Evolutionary conservation across 2,888 invertebrate species (phyloP).

Genomic region (Ethmia dodecea): DNA sequence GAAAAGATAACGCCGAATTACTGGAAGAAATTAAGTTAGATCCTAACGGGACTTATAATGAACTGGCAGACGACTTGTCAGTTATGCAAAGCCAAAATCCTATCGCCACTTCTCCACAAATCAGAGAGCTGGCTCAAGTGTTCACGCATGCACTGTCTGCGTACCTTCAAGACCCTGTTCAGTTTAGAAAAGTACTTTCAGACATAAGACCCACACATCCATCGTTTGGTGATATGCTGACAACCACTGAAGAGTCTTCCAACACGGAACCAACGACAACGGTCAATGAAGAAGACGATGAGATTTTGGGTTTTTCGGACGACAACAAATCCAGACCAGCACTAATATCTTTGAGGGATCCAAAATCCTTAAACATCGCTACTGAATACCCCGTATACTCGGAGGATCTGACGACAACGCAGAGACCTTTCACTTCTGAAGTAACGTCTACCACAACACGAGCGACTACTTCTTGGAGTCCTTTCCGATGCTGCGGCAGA

Average conservation of each 20-base stretch:
- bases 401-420: constrained; percentile 39
- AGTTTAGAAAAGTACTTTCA: constrained; percentile 85
- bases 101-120: constrained; percentile 79
- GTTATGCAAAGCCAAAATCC: constrained; percentile 81
- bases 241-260: constrained; percentile 49
- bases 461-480: constrained; percentile 45
- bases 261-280: constrained; percentile 78
- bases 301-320: constrained; percentile 87
- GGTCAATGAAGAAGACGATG: constrained; percentile 84
- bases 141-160: constrained; percentile 90
- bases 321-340: constrained; percentile 55
- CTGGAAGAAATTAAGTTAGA: constrained; percentile 61
- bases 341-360: constrained; percentile 46
- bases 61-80: constrained; percentile 74
- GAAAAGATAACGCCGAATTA: constrained; percentile 46
- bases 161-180: constrained; percentile 89
- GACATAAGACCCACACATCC: constrained; percentile 89
- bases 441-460: constrained; percentile 33
- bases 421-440: constrained; percentile 32
- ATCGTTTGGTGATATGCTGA: constrained; percentile 64
- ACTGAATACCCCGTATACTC: constrained; percentile 35
- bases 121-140: constrained; percentile 88
- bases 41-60: constrained; percentile 60
- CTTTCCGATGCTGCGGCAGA: constrained; percentile 61
- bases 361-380: constrained; percentile 58